A percentile compares a stretch with the other conserved stretches of the same genome.
Conservation (phyloP, 2,113 vertebrate genomes). For the Ictalurus punctatus region DNA sequence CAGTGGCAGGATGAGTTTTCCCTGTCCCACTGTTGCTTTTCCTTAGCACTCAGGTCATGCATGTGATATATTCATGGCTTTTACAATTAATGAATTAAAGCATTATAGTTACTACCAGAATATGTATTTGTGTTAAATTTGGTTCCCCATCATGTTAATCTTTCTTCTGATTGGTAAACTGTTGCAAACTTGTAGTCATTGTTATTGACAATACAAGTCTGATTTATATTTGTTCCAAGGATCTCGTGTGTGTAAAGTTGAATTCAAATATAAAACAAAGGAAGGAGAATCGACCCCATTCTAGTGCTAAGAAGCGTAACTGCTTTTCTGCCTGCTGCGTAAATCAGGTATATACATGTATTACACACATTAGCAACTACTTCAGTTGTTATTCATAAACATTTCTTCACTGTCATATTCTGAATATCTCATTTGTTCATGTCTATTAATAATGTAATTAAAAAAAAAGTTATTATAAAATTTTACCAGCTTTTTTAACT, state of each 20-base stretch:
- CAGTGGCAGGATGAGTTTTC: background rate
- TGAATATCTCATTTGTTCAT: background rate
- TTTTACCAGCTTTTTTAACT: background rate
- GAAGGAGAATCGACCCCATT: background rate
- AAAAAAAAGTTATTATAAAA: background rate
- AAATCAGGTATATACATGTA: background rate
- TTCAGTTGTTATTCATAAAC: background rate
- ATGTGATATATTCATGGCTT: slow-evolving; percentile 17
- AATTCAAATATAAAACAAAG: background rate
- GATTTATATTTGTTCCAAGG: background rate
- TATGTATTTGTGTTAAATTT: background rate
- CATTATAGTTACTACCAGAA: slow-evolving; percentile 36
- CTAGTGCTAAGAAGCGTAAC: background rate
- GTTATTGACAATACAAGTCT: background rate
- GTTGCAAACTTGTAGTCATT: background rate
- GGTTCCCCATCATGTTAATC: background rate
- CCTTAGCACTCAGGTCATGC: slow-evolving; percentile 25
- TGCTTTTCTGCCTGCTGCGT: background rate
- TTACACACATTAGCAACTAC: background rate
- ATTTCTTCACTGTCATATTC: background rate
- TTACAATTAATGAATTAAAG: slow-evolving; percentile 38
- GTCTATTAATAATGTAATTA: background rate
- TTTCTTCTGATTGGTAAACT: background rate
- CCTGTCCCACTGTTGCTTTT: background rate
- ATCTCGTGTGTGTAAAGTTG: background rate